Conservation (phyloP, 2,888 invertebrate genomes). For the Seladonia tumulorum region DNA sequence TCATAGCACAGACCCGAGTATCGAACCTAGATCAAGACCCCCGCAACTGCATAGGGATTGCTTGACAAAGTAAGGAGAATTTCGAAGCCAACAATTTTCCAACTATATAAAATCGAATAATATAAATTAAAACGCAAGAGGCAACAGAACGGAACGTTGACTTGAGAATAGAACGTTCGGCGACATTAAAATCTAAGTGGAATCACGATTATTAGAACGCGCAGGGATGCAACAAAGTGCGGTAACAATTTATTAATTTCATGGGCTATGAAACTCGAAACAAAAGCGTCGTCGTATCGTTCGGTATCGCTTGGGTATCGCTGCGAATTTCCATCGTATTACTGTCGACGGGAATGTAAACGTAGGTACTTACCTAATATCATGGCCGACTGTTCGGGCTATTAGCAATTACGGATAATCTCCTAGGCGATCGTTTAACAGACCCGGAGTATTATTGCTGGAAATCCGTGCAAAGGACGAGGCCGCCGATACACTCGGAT, state of each 20-base stretch:
- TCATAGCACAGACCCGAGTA: too few relatives aligned
- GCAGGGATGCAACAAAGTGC: neutral
- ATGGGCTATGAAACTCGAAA: constrained; percentile 21
- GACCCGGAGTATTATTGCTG: constrained; percentile 70
- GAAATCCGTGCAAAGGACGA: constrained; percentile 61
- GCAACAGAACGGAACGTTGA: too few relatives aligned
- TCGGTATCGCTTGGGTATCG: constrained; percentile 60
- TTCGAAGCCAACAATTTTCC: too few relatives aligned
- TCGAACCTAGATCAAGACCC: too few relatives aligned
- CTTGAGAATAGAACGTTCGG: neutral
- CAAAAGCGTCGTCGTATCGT: constrained; percentile 12
- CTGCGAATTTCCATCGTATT: constrained; percentile 71
- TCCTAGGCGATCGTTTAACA: constrained; percentile 72
- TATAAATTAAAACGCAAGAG: too few relatives aligned
- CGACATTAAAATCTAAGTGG: neutral
- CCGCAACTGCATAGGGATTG: too few relatives aligned
- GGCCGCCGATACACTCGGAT: constrained; percentile 19
- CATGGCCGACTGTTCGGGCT: constrained; percentile 69
- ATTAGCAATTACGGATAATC: constrained; percentile 79
- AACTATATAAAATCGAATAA: too few relatives aligned
- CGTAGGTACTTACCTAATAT: constrained; percentile 58
- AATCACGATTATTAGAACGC: neutral
- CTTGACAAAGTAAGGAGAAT: too few relatives aligned
- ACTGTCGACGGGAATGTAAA: constrained; percentile 65
- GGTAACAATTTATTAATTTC: constrained; percentile 37